Evolutionary conservation across 2,888 invertebrate species (phyloP).

Genomic region (Limnephilus auricula): DNA sequence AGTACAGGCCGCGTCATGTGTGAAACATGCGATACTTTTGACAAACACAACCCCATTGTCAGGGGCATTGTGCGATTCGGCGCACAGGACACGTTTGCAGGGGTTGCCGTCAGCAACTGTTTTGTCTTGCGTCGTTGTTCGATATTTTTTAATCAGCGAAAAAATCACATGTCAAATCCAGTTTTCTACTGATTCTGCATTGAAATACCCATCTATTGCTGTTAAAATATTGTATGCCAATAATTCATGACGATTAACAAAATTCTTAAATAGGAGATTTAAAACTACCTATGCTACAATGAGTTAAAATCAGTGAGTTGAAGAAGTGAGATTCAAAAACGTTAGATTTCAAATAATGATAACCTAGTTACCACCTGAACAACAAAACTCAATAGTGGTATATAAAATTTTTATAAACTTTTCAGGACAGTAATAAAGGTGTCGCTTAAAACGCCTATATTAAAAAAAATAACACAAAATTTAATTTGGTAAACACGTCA

Average conservation of each 20-base stretch:
- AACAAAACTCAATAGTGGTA: no score
- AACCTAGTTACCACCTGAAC: neutral
- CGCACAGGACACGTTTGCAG: conserved; percentile 10
- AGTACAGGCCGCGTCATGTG: conserved; percentile 45
- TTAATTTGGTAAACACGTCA: neutral
- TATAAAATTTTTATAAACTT: no score
- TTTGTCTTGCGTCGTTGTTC: neutral
- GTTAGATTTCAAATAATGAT: neutral
- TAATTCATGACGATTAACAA: neutral
- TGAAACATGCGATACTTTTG: conserved; percentile 63
- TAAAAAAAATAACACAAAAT: neutral
- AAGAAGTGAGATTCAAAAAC: no score
- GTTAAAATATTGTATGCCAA: neutral
- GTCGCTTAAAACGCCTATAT: no score
- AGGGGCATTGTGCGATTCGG: conserved; percentile 13
- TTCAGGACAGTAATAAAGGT: neutral
- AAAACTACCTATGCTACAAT: neutral
- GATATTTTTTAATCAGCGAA: neutral
- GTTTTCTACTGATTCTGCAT: neutral
- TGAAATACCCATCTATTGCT: neutral
- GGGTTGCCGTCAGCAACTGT: neutral
- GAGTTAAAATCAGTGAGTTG: no score
- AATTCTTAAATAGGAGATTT: neutral
- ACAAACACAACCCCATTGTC: conserved; percentile 44
- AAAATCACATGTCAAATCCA: neutral